phyloP scores from a whole-genome alignment of 2,113 vertebrate species.

The Cyprinodon brontotheroides region DNA sequence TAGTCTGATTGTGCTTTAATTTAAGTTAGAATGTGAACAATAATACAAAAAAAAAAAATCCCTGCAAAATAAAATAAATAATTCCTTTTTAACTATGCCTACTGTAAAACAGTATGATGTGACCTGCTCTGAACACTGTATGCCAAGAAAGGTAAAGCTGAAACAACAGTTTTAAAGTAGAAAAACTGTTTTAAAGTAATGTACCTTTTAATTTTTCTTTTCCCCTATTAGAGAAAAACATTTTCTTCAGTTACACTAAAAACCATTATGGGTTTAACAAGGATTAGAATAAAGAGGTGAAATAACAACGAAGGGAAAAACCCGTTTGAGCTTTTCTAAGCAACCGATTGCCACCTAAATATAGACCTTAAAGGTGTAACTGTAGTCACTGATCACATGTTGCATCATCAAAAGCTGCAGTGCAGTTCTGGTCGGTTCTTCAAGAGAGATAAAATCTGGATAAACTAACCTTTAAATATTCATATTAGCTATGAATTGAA shows the following conservation, averaged over 20 bases:
- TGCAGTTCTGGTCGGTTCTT: background rate
- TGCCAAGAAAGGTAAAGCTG: background rate
- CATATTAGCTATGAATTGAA: background rate
- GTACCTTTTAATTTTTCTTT: background rate
- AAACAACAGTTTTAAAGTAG: background rate
- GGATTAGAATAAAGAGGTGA: background rate
- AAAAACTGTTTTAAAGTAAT: too few species aligned
- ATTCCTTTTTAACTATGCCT: background rate
- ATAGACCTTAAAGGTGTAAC: background rate
- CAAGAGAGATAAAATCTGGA: background rate
- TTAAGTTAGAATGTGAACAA: too few species aligned
- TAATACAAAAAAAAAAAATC: background rate
- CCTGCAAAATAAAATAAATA: background rate
- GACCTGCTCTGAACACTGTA: background rate
- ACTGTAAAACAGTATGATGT: background rate
- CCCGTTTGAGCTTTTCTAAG: background rate
- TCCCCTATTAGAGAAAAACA: background rate
- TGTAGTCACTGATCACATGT: background rate
- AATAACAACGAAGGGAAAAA: background rate
- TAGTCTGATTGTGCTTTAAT: too few species aligned
- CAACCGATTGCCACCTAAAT: background rate
- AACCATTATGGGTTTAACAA: background rate
- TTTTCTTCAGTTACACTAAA: background rate
- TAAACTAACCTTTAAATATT: slow-evolving; percentile 13
- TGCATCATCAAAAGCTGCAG: background rate